These are phyloP conservation scores for Sitobion miscanthi DNA, from an alignment of 1,140 invertebrate genomes.

Conservation along the genomic window DNA sequence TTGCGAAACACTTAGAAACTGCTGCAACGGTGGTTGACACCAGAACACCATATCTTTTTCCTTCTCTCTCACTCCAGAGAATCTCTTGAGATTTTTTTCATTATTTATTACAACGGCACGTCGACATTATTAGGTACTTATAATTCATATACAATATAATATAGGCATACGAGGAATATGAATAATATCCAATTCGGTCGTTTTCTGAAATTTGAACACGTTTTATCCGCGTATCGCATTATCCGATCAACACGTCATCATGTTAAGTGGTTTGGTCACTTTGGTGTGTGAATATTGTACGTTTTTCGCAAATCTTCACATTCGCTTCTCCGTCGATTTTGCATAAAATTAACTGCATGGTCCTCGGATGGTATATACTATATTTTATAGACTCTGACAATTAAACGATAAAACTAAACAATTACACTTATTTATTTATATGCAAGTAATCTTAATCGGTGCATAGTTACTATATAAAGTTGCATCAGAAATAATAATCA, in stretches of 20 bases:
- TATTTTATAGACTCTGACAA: not conserved
- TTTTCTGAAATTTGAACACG: not conserved
- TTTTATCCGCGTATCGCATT: not conserved
- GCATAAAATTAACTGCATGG: not conserved
- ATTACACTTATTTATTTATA: not conserved
- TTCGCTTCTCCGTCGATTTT: not conserved
- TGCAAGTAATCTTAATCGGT: not conserved
- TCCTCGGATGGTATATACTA: not conserved
- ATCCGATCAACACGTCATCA: not conserved
- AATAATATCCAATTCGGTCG: not conserved
- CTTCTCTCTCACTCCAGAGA: not conserved
- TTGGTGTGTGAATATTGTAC: not conserved
- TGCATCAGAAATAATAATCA: not conserved
- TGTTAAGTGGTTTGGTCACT: conserved; percentile 6
- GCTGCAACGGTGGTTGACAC: not conserved
- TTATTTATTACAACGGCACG: not conserved
- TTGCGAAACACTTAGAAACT: not conserved
- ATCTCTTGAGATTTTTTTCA: not conserved
- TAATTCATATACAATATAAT: not conserved
- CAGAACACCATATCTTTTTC: not conserved
- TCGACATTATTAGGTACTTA: not conserved
- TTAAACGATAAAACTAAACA: not conserved
- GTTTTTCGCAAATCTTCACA: not conserved
- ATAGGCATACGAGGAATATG: not conserved
- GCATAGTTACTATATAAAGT: not conserved